These are phyloP conservation scores for Galerucella pusilla DNA, from an alignment of 2,888 invertebrate species.

Conservation along the genomic window DNA sequence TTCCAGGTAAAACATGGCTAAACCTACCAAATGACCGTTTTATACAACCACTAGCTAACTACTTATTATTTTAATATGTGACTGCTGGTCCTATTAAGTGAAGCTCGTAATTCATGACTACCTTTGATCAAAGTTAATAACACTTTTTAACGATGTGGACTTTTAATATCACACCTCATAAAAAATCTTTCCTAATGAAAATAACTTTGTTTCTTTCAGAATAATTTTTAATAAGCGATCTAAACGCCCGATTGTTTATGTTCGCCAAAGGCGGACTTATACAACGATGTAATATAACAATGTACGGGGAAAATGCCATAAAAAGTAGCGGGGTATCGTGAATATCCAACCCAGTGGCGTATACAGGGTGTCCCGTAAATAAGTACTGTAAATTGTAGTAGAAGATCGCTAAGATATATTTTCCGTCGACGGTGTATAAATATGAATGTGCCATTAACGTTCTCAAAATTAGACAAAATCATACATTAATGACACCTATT, in stretches of 20 bases:
- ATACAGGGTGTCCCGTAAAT: no score
- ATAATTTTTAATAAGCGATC: slow-evolving; percentile 5
- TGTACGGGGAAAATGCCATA: neutral
- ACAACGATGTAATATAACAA: neutral
- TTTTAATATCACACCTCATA: slow-evolving; percentile 7
- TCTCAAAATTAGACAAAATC: no score
- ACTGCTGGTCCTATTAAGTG: neutral
- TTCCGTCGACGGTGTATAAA: no score
- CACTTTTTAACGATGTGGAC: neutral
- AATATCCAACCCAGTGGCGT: no score
- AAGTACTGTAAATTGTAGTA: no score
- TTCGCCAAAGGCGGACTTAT: neutral
- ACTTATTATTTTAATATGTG: neutral
- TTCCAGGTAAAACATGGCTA: no score
- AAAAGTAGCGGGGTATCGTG: no score
- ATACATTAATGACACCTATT: no score
- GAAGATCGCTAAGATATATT: no score
- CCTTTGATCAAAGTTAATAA: slow-evolving; percentile 11
- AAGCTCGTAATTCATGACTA: neutral
- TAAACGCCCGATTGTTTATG: neutral
- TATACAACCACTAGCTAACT: no score
- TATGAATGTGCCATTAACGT: no score
- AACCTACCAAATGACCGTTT: no score
- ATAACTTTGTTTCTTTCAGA: neutral
- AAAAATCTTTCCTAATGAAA: neutral